Base-by-base conservation (phyloP, 2,888 invertebrate genomes). In the Synergus itoensis region DNA sequence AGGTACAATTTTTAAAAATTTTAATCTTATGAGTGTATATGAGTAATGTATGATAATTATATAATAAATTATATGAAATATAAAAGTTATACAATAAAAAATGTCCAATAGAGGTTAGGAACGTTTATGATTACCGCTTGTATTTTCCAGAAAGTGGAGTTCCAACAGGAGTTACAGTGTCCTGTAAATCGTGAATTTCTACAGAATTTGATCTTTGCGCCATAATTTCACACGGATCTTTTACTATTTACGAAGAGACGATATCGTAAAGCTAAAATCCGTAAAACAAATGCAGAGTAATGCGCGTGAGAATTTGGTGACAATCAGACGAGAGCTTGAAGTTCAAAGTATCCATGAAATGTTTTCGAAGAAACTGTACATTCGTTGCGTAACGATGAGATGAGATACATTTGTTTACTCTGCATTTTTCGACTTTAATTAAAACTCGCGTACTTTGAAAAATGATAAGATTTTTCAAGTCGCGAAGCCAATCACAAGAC, bases 111-210 rank as follows among this genome's bases (percentile, higher is more conserved):
- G 45, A 60, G n/a, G 28, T 53, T 45, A 43, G 2, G 12, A 65
- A 41, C 9, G 14, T 76, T 45, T 53, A 76, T 4, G n/a, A 80
- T 83, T 82, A 91, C 92, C 86, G 88, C 83, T 90, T 90, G 80
- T 91, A 92, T 78, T 87, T 86, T 40, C 91, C 92, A 41, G 87
- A 85, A 2, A 91, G 80, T 63, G 64, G 82, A 76, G 77, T 84
- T 7, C 88, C 90, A 28, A 88, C 77, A 0, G 91, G 91, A 78
- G 92, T 86, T 7, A 77, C 81, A 60, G 79, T 86, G 65, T 92
- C 91, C 64, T 86, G 85, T 40, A 92, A 83, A 76, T 84, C 84
- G 8, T 79, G 81, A 76, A 91, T 90, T 36, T 90, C 90, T 41
- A 84, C 78, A 0, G 89, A 89, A 78, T 83, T 83, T 0, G 87